Evolutionary conservation across 2,797 vertebrate genomes (phyloP).

Genomic region (Arrhamphus sclerolepis): DNA sequence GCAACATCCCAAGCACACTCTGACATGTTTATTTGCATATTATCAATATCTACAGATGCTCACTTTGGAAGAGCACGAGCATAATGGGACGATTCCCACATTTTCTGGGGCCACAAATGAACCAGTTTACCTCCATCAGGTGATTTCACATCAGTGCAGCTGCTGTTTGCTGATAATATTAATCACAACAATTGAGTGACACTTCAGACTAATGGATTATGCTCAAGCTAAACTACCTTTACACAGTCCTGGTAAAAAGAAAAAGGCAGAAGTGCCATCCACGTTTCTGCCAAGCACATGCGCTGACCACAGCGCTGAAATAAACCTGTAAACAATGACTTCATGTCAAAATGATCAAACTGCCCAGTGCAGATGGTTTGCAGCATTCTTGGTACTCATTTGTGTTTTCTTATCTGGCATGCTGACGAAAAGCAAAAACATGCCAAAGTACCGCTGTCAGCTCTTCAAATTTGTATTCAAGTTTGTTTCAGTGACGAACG

Average conservation of each 20-base stretch:
- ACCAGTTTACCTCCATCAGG: slow-evolving; percentile 13
- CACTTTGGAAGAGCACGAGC: slow-evolving; percentile 13
- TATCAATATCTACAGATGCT: slow-evolving; percentile 20
- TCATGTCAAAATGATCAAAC: no score
- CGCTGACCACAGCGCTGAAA: no score
- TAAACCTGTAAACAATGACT: no score
- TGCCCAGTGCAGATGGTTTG: no score
- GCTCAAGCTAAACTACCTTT: slow-evolving; percentile 21
- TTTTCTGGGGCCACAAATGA: background rate
- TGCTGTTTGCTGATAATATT: slow-evolving; percentile 13
- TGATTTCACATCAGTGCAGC: slow-evolving; percentile 29
- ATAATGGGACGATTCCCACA: slow-evolving; percentile 2
- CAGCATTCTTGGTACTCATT: no score
- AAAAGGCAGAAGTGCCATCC: background rate
- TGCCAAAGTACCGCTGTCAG: no score
- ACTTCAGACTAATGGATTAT: slow-evolving; percentile 32
- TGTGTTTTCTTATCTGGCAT: no score
- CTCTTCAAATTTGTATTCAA: no score
- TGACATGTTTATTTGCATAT: slow-evolving; percentile 36
- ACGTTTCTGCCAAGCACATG: background rate
- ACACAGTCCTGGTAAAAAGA: slow-evolving; percentile 3
- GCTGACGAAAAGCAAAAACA: no score
- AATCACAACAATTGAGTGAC: slow-evolving; percentile 18
- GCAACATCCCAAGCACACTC: slow-evolving; percentile 23
- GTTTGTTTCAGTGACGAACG: no score